Percentiles rank a stretch among this genome's conserved stretches.
These are phyloP conservation scores for Microcaecilia unicolor DNA, from an alignment of 2,797 vertebrate genomes.

Conservation along the genomic window DNA sequence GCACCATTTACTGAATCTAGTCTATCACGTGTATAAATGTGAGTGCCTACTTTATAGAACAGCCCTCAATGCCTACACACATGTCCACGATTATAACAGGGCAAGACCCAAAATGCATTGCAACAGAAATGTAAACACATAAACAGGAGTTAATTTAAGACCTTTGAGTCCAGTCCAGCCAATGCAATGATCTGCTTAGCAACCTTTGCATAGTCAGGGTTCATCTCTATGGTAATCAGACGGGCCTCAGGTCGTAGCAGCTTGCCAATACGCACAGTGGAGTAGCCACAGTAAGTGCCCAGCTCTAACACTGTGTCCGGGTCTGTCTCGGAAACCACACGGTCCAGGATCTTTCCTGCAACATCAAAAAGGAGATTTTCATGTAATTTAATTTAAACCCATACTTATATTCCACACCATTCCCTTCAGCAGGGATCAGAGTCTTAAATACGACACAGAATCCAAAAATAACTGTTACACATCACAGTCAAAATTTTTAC, in stretches of 20 bases:
- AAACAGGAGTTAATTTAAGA: too few species aligned
- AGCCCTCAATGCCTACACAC: too few species aligned
- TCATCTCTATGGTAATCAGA: constrained; percentile 59
- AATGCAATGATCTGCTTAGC: constrained; percentile 56
- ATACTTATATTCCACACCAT: too few species aligned
- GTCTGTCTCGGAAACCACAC: constrained; percentile 29
- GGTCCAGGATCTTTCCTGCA: constrained; percentile 58
- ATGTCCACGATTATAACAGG: too few species aligned
- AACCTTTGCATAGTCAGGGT: constrained; percentile 44
- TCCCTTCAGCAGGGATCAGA: too few species aligned
- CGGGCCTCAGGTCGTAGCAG: constrained; percentile 47
- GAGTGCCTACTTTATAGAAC: too few species aligned
- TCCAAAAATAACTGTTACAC: too few species aligned
- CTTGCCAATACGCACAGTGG: constrained; percentile 52
- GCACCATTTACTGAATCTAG: too few species aligned
- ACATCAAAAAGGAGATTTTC: neutral
- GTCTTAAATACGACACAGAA: too few species aligned
- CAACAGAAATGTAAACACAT: neutral
- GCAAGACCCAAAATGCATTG: neutral
- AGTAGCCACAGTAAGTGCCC: constrained; percentile 66
- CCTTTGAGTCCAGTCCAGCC: constrained; percentile 59
- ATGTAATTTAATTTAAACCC: too few species aligned
- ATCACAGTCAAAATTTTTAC: too few species aligned
- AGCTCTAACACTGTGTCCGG: constrained; percentile 3
- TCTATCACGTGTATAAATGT: too few species aligned